These are phyloP conservation scores for Melanerpes aurifrons DNA, from an alignment of 2,113 vertebrate species.

Conservation along the genomic window DNA sequence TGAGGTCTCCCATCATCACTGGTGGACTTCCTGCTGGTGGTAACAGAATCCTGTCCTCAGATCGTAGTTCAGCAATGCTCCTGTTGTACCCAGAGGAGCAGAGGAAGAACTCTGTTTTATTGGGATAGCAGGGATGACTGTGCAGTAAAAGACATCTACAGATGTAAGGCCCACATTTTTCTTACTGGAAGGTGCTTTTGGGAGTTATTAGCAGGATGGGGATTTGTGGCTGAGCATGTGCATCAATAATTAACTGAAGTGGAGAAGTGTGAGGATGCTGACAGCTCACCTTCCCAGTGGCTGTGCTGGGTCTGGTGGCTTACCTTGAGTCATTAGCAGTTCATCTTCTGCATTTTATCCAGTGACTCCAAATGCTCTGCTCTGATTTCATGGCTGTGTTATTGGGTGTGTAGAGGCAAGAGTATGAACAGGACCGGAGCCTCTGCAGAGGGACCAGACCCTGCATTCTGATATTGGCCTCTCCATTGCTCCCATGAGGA, in stretches of 20 bases:
- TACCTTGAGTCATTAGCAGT: neutral
- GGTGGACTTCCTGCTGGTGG: neutral
- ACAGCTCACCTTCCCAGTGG: neutral
- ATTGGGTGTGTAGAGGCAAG: neutral
- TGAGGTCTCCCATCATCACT: neutral
- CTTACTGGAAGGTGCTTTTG: neutral
- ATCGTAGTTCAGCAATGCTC: neutral
- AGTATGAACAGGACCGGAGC: neutral
- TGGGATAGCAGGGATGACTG: neutral
- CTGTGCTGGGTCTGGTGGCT: neutral
- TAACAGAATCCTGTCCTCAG: neutral
- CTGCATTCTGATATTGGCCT: rapidly evolving
- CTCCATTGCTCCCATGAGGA: rapidly evolving
- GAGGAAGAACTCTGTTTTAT: neutral
- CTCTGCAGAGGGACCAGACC: neutral
- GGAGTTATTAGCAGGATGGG: neutral
- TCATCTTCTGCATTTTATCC: neutral
- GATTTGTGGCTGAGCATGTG: neutral
- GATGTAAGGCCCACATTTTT: neutral
- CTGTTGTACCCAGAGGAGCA: neutral
- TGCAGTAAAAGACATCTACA: neutral
- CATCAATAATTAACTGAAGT: neutral
- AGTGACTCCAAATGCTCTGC: neutral
- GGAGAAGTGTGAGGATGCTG: neutral
- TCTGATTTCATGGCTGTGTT: neutral